A percentile compares a stretch with the other conserved stretches of the same genome.
These are phyloP conservation scores for Stegastes partitus DNA, from an alignment of 2,113 vertebrate genomes.

Conservation along the genomic window DNA sequence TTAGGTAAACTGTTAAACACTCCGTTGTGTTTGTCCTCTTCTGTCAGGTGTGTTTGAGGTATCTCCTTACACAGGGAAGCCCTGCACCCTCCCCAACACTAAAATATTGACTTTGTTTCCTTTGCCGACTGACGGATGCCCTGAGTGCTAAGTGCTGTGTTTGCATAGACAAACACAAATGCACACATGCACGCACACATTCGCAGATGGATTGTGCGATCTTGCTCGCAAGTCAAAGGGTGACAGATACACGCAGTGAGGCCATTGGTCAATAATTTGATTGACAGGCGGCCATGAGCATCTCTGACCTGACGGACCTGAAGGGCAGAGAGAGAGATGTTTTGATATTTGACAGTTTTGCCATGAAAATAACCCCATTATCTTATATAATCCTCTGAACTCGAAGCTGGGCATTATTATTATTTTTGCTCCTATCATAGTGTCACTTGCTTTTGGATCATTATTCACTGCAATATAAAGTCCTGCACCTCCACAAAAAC, in stretches of 20 bases:
- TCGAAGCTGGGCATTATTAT: no score
- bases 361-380: neutral
- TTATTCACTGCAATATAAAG: no score
- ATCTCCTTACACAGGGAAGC: conserved; percentile 55
- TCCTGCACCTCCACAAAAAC: no score
- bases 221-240: neutral
- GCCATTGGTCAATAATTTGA: conserved; percentile 40
- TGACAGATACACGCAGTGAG: neutral
- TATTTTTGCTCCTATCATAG: no score
- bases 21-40: conserved; percentile 13
- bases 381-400: neutral
- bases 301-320: conserved; percentile 9
- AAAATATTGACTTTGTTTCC: conserved; percentile 55
- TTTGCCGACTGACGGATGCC: conserved; percentile 48
- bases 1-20: neutral
- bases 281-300: conserved; percentile 27
- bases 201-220: conserved; percentile 19
- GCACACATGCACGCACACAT: neutral
- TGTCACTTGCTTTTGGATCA: no score
- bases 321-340: neutral
- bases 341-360: no score
- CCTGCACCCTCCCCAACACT: conserved; percentile 7
- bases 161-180: neutral
- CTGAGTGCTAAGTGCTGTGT: neutral
- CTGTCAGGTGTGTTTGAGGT: conserved; percentile 46